These are phyloP conservation scores for Serinus canaria DNA, from an alignment of 2,113 vertebrate species.

Conservation along the genomic window DNA sequence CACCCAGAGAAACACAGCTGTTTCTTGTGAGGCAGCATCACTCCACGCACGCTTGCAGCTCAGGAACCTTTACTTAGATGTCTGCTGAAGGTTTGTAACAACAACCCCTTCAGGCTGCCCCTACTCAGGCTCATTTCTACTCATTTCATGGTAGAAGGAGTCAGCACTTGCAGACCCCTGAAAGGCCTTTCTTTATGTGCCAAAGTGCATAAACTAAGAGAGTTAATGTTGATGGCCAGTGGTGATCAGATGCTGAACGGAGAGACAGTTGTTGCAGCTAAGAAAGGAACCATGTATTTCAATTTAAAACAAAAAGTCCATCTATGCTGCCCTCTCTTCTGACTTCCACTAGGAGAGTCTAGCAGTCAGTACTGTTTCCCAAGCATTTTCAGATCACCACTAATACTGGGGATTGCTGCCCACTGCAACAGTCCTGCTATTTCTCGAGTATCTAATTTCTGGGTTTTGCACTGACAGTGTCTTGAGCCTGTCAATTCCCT, in stretches of 20 bases:
- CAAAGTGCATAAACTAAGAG: not conserved
- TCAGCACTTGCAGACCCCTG: not conserved
- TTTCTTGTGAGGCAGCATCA: not conserved
- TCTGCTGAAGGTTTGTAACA: not conserved
- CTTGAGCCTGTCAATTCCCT: not conserved
- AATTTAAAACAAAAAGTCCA: not conserved
- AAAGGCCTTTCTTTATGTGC: not conserved
- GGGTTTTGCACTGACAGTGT: not conserved
- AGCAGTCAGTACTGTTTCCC: not conserved
- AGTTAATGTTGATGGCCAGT: not conserved
- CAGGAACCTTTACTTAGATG: not conserved
- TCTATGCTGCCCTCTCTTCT: not conserved
- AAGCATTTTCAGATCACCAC: not conserved
- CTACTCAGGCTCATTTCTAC: not conserved
- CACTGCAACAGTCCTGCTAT: not conserved
- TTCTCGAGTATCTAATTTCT: not conserved
- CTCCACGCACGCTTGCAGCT: accelerated
- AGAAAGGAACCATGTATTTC: not conserved
- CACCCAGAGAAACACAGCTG: not conserved
- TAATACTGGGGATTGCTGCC: not conserved
- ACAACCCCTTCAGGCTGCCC: not conserved
- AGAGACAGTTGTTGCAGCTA: not conserved
- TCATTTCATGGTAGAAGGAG: not conserved
- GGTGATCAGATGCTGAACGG: not conserved
- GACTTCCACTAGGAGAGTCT: not conserved